phyloP scores from a whole-genome alignment of 2,888 invertebrate genomes.

The Deilephila elpenor region DNA sequence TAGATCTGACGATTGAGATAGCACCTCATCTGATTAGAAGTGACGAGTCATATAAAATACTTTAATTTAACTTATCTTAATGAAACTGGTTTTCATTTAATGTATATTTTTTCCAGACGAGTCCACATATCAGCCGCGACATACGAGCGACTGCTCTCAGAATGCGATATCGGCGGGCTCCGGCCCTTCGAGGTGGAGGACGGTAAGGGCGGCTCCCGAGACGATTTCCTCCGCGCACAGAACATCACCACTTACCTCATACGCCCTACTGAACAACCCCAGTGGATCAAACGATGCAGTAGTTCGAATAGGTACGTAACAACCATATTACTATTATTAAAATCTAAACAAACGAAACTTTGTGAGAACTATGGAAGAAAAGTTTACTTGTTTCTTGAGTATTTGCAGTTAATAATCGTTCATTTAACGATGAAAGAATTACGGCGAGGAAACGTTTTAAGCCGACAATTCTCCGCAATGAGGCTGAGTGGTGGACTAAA shows the following conservation, averaged over 20 bases:
- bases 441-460: no score
- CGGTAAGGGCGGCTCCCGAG: slow-evolving; percentile 93
- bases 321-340: background rate
- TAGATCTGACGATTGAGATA: no score
- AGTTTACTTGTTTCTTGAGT: no score
- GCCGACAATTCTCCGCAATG: no score
- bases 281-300: slow-evolving; percentile 79
- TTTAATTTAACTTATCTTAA: no score
- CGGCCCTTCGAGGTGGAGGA: slow-evolving; percentile 97
- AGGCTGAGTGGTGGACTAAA: no score
- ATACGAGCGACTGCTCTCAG: slow-evolving; percentile 88
- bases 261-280: slow-evolving; percentile 90
- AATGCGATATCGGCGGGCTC: slow-evolving; percentile 20
- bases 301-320: slow-evolving; percentile 48
- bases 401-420: no score
- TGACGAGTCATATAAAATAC: no score
- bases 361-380: no score
- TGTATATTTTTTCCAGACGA: slow-evolving; percentile 87
- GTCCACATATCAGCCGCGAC: slow-evolving; percentile 98
- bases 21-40: no score
- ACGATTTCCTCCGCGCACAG: slow-evolving; percentile 93
- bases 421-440: no score
- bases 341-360: background rate
- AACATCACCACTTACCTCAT: slow-evolving; percentile 95
- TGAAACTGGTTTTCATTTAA: no score